Evolutionary conservation across 2,113 vertebrate species (phyloP).

Genomic region (Actenoides hombroni): DNA sequence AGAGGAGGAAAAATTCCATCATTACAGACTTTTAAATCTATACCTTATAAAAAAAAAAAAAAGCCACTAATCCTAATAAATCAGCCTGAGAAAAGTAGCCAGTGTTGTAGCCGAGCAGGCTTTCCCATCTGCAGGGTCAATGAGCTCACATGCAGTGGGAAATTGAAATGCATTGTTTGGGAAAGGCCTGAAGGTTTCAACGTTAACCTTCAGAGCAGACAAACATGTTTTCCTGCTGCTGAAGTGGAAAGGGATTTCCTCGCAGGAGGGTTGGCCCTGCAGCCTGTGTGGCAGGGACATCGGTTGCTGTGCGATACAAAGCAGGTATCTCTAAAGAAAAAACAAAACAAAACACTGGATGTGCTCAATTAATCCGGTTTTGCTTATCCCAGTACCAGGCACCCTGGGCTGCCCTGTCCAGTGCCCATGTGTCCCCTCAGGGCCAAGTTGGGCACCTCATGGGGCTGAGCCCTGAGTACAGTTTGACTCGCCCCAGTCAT

Average conservation of each 20-base stretch:
- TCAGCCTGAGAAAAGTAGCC: neutral
- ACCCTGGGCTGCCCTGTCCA: neutral
- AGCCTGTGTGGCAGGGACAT: neutral
- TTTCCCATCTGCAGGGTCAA: neutral
- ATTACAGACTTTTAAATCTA: neutral
- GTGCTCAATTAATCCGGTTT: neutral
- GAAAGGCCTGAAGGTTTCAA: neutral
- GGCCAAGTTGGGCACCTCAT: neutral
- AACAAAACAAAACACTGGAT: neutral
- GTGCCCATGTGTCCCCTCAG: neutral
- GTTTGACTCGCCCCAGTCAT: rapidly evolving
- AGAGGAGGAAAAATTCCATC: neutral
- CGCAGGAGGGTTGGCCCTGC: neutral
- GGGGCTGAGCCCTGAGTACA: neutral
- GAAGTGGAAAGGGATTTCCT: neutral
- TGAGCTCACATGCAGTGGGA: neutral
- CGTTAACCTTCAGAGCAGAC: neutral
- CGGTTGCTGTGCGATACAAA: neutral
- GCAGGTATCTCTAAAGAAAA: neutral
- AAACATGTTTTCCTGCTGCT: neutral
- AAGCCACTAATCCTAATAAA: neutral
- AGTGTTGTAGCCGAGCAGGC: neutral
- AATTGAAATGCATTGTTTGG: neutral
- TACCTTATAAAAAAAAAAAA: neutral
- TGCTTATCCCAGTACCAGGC: neutral